Evolutionary conservation across 2,113 vertebrate genomes (phyloP).

Genomic region (Bubo scandiacus): DNA sequence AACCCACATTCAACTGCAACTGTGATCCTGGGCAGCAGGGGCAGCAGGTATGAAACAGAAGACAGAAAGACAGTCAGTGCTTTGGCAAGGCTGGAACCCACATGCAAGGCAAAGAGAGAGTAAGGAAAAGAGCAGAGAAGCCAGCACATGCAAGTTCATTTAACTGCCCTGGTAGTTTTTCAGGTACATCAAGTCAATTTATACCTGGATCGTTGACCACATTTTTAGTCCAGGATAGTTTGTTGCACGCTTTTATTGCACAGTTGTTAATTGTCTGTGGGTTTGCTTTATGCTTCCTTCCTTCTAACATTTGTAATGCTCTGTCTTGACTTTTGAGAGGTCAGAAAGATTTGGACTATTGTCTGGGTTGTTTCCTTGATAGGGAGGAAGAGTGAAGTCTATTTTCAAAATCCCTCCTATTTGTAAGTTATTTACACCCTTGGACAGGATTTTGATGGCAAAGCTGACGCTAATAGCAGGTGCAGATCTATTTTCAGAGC

Average conservation of each 20-base stretch:
- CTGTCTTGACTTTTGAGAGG: neutral
- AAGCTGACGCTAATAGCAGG: slow-evolving; percentile 3
- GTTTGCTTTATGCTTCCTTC: neutral
- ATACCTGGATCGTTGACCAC: neutral
- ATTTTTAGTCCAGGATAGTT: neutral
- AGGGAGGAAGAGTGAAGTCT: neutral
- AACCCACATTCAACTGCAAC: neutral
- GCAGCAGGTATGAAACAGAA: neutral
- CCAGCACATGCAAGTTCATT: neutral
- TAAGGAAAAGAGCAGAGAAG: neutral
- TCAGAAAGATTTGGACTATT: neutral
- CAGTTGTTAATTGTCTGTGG: neutral
- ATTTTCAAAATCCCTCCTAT: neutral
- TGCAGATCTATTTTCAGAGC: slow-evolving; percentile 46
- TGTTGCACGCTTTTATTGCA: neutral
- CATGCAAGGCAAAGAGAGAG: neutral
- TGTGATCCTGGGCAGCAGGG: neutral
- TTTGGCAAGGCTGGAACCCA: neutral
- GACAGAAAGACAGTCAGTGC: neutral
- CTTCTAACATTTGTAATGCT: neutral
- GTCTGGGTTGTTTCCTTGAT: neutral
- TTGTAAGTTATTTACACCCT: neutral
- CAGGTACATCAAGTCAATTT: neutral
- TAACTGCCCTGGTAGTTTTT: neutral
- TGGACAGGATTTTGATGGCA: neutral